Conservation (phyloP, 2,888 invertebrate genomes). For the Cybosia mesomella region DNA sequence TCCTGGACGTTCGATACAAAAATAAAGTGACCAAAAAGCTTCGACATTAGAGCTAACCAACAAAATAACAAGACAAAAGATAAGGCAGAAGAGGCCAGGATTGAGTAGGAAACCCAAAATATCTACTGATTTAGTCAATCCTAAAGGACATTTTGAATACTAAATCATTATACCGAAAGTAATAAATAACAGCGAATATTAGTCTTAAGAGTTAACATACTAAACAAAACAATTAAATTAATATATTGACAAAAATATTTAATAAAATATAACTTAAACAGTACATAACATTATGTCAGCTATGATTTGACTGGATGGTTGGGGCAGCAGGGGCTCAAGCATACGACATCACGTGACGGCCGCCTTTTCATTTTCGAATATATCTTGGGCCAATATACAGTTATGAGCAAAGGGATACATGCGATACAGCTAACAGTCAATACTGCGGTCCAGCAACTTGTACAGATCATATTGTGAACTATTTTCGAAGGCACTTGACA, state of each 20-base stretch:
- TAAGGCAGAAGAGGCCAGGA: not conserved
- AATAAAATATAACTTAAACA: slow-evolving; percentile 39
- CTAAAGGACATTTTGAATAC: not conserved
- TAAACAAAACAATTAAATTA: slow-evolving; percentile 12
- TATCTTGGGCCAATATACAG: slow-evolving; percentile 55
- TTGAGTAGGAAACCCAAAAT: not conserved
- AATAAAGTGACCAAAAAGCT: not conserved
- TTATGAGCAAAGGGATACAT: slow-evolving; percentile 66
- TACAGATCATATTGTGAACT: slow-evolving; percentile 60
- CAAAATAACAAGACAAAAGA: not conserved
- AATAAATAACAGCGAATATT: not conserved
- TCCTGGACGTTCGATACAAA: not conserved
- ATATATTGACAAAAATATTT: slow-evolving; percentile 34
- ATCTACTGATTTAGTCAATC: not conserved
- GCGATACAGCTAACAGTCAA: slow-evolving; percentile 63
- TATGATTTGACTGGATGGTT: not conserved
- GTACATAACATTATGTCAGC: slow-evolving; percentile 33
- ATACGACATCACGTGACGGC: slow-evolving; percentile 5
- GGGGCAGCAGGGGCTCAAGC: slow-evolving; percentile 20
- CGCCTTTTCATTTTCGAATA: slow-evolving; percentile 5
- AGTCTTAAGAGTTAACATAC: not conserved
- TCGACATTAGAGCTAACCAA: not conserved
- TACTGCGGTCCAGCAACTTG: slow-evolving; percentile 63
- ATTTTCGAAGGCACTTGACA: slow-evolving; percentile 67
- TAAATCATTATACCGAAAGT: not conserved